phyloP scores from a whole-genome alignment of 2,797 vertebrate species.

The Oceanodroma leucorhoa region DNA sequence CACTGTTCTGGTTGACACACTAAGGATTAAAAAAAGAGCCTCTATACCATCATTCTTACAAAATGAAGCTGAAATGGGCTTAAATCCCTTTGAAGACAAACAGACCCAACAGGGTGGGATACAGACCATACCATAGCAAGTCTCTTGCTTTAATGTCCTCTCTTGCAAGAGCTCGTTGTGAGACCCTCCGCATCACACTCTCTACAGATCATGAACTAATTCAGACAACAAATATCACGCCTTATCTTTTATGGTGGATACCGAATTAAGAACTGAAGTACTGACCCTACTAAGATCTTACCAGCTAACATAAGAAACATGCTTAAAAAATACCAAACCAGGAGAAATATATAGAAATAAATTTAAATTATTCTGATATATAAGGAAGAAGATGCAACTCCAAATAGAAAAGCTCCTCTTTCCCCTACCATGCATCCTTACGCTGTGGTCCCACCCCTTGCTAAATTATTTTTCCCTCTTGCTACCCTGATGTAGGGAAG shows the following conservation, averaged over 20 bases:
- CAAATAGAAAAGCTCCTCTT: neutral
- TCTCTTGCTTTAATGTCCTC: neutral
- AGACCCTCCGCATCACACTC: neutral
- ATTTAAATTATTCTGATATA: neutral
- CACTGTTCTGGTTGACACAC: neutral
- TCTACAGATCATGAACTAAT: neutral
- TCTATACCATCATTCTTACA: neutral
- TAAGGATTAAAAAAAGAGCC: neutral
- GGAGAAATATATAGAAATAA: neutral
- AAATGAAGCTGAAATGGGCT: neutral
- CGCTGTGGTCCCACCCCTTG: neutral
- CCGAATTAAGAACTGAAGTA: neutral
- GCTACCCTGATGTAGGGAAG: rapidly evolving
- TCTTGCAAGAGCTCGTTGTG: neutral
- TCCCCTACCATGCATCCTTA: rapidly evolving
- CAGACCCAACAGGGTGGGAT: neutral
- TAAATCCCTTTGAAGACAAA: neutral
- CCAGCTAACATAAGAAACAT: neutral
- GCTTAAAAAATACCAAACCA: neutral
- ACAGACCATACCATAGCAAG: neutral
- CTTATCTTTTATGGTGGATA: neutral
- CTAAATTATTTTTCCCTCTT: neutral
- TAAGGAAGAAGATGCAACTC: neutral
- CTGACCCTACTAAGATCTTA: neutral
- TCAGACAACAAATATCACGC: neutral